Base-by-base conservation (phyloP, 2,797 vertebrate species). In the Lagodon rhomboides region DNA sequence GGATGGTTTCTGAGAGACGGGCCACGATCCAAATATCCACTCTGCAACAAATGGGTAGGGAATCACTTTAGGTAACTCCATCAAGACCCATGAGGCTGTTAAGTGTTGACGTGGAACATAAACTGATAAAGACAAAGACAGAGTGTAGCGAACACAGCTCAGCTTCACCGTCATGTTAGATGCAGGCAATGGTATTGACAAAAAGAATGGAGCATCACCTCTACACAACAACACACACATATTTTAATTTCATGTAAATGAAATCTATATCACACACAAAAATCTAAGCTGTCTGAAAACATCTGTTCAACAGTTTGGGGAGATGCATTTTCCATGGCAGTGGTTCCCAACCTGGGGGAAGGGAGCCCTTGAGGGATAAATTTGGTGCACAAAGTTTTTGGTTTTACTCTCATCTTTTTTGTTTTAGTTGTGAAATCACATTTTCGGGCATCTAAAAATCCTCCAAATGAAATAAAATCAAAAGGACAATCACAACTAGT, bases 41-140 rank as follows among this genome's bases (percentile, higher is more conserved):
- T 90, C 87, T 79, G 68, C 41, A 79, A 77, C 74, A 87, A 91
- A 93, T 88, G 88, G 82, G 85, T 51, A 80, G 78, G 61, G 88
- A 91, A 90, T 87, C 88, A 85, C 89, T 89, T 90, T 87, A 89
- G 84, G 84, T 79, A 85, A 89, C 82, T 89, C 83, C 85, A 87
- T 85, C 82, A 60, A 75, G 72, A 78, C 80, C 85, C 62, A 49
- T 20, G 78, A 89, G 86, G 75, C 71, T 68, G 76, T 74, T 70
- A 58, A 87, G 85, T 86, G 80, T 86, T 72, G 73, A 82, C 54
- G 27, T 78, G 68, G 25, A 84, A 41, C 62, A 86, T 81, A 84
- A 89, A 89, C 80, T 62, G 82, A 87, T 87, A 69, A 74, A 87
- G 86, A 82, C 68, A 65, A 69, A 80, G 68, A 56, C 68, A 4